Conservation (phyloP, 1,140 invertebrate genomes). For the Neelides sp. region DNA sequence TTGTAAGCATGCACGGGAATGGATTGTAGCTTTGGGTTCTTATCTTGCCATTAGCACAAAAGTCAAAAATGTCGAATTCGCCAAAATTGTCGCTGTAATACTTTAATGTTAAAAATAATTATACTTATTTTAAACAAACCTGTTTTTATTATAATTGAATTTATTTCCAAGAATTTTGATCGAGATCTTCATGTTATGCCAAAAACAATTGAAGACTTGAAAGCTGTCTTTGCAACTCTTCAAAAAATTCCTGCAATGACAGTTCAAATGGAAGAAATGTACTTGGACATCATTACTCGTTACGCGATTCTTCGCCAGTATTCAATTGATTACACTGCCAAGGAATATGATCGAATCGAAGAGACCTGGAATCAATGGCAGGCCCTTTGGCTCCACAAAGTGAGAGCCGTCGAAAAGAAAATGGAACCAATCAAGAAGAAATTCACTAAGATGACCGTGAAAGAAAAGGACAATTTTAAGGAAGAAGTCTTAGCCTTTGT, state of each 20-base stretch:
- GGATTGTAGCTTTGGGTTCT: constrained; percentile 53
- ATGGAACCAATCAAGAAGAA: constrained; percentile 41
- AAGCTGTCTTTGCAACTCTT: constrained; percentile 68
- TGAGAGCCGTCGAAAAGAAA: constrained; percentile 38
- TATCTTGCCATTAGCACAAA: constrained; percentile 46
- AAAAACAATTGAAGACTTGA: constrained; percentile 63
- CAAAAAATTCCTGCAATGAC: constrained; percentile 56
- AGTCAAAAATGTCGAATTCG: constrained; percentile 29
- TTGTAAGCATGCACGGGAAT: constrained; percentile 51
- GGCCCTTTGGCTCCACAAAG: constrained; percentile 43
- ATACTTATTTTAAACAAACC: neutral
- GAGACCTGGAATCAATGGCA: constrained; percentile 41
- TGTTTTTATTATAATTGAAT: neutral
- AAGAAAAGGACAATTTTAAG: constrained; percentile 58
- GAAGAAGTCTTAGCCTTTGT: constrained; percentile 52
- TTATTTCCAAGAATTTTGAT: constrained; percentile 34
- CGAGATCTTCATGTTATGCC: constrained; percentile 53
- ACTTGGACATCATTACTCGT: constrained; percentile 14
- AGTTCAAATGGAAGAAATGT: constrained; percentile 27
- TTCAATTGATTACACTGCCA: too few species aligned
- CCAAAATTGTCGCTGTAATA: constrained; percentile 15
- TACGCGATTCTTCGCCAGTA: constrained; percentile 18
- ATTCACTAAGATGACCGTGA: constrained; percentile 60
- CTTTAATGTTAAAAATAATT: neutral
- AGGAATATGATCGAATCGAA: constrained; percentile 16